phyloP scores from a whole-genome alignment of 2,113 vertebrate genomes.

The Solea senegalensis region DNA sequence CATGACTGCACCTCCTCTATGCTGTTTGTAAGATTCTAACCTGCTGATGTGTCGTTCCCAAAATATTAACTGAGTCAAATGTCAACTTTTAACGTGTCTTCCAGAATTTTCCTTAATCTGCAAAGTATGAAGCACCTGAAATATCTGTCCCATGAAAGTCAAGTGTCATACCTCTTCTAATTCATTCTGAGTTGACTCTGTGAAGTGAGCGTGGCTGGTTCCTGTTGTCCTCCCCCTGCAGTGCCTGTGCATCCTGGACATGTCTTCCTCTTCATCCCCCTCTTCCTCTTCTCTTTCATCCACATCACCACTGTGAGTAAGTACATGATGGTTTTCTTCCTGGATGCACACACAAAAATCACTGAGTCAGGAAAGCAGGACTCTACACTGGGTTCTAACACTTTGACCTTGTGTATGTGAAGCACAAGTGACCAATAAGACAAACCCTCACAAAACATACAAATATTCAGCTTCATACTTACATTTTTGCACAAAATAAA shows the following conservation, averaged over 20 bases:
- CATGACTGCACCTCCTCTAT: no score
- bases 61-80: no score
- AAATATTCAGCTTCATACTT: no score
- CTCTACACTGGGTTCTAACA: neutral
- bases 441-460: no score
- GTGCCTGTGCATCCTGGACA: constrained; percentile 20
- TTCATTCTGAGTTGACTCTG: constrained; percentile 31
- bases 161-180: constrained; percentile 39
- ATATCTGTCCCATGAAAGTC: neutral
- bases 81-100: no score
- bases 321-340: constrained; percentile 8
- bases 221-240: neutral
- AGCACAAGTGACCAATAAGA: neutral
- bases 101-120: no score
- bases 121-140: no score
- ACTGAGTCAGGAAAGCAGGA: neutral
- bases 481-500: no score
- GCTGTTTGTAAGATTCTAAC: no score
- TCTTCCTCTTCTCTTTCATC: constrained; percentile 27
- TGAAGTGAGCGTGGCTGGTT: neutral
- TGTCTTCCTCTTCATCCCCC: constrained; percentile 36
- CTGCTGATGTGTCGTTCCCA: no score
- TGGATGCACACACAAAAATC: constrained; percentile 13
- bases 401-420: neutral
- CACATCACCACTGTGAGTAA: constrained; percentile 2